A percentile compares a stretch with the other conserved stretches of the same genome.
These are phyloP conservation scores for Troides helena DNA, from an alignment of 2,888 invertebrate species.

Conservation along the genomic window DNA sequence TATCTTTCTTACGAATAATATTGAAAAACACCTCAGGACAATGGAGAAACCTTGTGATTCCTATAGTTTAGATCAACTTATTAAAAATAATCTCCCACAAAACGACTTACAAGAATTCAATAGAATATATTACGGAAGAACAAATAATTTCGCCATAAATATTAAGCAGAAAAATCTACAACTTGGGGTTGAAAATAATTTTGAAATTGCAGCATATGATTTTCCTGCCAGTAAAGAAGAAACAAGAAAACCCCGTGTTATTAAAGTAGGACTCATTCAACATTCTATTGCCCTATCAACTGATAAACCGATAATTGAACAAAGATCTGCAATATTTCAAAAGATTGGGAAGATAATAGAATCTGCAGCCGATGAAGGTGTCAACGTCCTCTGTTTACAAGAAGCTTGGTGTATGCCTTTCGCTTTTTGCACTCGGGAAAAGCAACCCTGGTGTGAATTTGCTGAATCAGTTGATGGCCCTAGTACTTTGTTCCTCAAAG, in stretches of 20 bases:
- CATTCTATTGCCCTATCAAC: slow-evolving; percentile 90
- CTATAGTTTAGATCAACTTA: slow-evolving; percentile 57
- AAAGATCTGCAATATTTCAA: slow-evolving; percentile 88
- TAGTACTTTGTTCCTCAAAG: slow-evolving; percentile 88
- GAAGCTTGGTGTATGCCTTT: slow-evolving; percentile 99
- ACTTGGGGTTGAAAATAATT: slow-evolving; percentile 76
- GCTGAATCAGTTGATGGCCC: slow-evolving; percentile 96
- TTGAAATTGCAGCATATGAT: slow-evolving; percentile 88
- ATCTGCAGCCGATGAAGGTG: slow-evolving; percentile 87
- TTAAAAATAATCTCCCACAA: slow-evolving; percentile 47
- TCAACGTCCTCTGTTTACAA: slow-evolving; percentile 96
- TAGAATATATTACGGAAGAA: slow-evolving; percentile 89
- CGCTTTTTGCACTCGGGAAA: slow-evolving; percentile 98
- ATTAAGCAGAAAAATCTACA: slow-evolving; percentile 70
- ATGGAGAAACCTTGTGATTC: slow-evolving; percentile 42
- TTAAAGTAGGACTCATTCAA: slow-evolving; percentile 93
- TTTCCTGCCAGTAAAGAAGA: slow-evolving; percentile 86
- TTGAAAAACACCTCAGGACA: not conserved
- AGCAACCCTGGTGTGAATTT: slow-evolving; percentile 98
- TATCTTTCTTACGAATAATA: not conserved
- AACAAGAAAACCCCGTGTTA: slow-evolving; percentile 84
- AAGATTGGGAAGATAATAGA: slow-evolving; percentile 87
- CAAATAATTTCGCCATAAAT: slow-evolving; percentile 75
- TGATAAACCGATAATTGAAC: slow-evolving; percentile 84
- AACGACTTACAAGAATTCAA: slow-evolving; percentile 83